Conservation (phyloP, 2,113 vertebrate species). For the Thermophis baileyi region DNA sequence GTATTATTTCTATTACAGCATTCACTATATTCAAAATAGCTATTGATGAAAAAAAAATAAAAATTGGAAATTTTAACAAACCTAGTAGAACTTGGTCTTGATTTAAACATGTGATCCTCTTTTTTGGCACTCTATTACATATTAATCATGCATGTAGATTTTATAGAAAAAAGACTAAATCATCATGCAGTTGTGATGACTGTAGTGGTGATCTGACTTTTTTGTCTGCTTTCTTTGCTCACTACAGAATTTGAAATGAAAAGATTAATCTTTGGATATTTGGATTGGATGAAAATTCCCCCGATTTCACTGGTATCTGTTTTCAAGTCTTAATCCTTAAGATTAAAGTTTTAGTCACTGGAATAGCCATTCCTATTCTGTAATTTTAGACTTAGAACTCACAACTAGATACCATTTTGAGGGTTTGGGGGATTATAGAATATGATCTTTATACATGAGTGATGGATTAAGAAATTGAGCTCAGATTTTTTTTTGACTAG, state of each 20-base stretch:
- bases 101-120: neutral
- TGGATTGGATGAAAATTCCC: neutral
- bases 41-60: neutral
- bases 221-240: neutral
- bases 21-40: neutral
- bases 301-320: neutral
- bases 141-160: neutral
- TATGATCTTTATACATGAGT: neutral
- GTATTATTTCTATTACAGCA: neutral
- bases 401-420: neutral
- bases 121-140: neutral
- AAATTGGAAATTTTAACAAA: neutral
- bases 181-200: neutral
- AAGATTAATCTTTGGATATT: neutral
- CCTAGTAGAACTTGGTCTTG: neutral
- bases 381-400: neutral
- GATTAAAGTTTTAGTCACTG: neutral
- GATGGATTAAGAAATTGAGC: neutral
- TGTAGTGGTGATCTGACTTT: neutral
- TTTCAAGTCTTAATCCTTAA: neutral
- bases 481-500: neutral
- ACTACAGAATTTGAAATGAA: neutral
- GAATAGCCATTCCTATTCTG: neutral
- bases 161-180: neutral
- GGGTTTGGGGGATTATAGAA: neutral